Percentiles rank a stretch among this genome's conserved stretches.
Evolutionary conservation across 2,797 vertebrate genomes (phyloP).

Genomic region (Danio albolineatus): DNA sequence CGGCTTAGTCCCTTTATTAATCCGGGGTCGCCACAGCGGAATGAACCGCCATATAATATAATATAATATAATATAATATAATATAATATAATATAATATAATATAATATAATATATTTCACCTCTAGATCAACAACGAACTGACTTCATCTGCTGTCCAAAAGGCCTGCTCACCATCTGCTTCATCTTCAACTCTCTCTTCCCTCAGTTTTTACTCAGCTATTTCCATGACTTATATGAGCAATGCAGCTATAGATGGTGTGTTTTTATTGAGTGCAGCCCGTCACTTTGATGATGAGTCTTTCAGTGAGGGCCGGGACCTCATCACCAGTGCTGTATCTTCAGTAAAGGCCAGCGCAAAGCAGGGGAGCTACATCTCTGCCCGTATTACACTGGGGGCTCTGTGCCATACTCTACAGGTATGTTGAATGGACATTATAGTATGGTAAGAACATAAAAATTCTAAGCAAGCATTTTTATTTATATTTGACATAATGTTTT

Average conservation of each 20-base stretch:
- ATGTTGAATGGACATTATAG: neutral
- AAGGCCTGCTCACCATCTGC: slow-evolving; percentile 10
- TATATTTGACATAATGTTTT: neutral
- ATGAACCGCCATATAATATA: no score
- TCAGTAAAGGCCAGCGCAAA: slow-evolving; percentile 67
- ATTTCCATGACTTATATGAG: neutral
- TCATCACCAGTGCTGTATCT: slow-evolving; percentile 68
- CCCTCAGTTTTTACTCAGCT: neutral
- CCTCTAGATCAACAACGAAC: slow-evolving; percentile 5
- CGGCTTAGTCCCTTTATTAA: no score
- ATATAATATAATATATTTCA: no score
- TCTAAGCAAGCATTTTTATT: neutral
- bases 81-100: no score
- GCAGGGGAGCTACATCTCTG: slow-evolving; percentile 62
- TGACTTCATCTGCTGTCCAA: neutral
- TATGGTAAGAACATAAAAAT: neutral
- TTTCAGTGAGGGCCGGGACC: slow-evolving; percentile 63
- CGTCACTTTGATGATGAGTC: slow-evolving; percentile 75
- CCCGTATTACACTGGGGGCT: slow-evolving; percentile 68
- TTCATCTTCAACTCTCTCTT: neutral
- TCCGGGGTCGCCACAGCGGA: no score
- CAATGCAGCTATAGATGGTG: slow-evolving; percentile 25
- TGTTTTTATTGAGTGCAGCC: slow-evolving; percentile 37
- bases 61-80: no score
- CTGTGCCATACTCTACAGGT: slow-evolving; percentile 78